Conservation (phyloP, 1,140 invertebrate genomes). For the Diabrotica undecimpunctata region DNA sequence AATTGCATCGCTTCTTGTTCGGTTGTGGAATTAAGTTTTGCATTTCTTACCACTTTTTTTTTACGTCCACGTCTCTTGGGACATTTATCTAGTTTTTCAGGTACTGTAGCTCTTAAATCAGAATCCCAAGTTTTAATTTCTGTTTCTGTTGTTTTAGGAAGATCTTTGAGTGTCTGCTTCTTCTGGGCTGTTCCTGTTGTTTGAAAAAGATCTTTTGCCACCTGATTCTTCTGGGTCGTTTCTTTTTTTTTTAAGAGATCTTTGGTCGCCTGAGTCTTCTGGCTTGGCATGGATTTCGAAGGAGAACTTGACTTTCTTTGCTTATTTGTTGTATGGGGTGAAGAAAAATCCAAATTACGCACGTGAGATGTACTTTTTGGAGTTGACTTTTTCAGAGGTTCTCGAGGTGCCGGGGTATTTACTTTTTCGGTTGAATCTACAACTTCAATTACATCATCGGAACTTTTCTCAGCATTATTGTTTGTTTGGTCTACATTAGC, state of each 20-base stretch:
- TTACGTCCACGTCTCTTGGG: background rate
- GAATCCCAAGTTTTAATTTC: constrained; percentile 21
- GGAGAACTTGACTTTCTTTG: background rate
- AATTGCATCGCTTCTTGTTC: constrained; percentile 6
- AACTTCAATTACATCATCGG: background rate
- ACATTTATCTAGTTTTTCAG: background rate
- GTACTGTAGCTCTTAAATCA: constrained; percentile 19
- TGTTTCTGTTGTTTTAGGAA: constrained; percentile 8
- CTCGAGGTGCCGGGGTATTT: background rate
- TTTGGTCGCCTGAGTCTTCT: constrained; percentile 26
- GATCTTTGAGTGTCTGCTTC: constrained; percentile 7
- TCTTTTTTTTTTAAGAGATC: constrained; percentile 17
- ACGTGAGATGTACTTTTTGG: constrained; percentile 34
- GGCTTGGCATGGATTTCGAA: background rate
- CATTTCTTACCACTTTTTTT: constrained; percentile 6
- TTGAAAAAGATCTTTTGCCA: background rate
- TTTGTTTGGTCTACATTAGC: too few relatives aligned
- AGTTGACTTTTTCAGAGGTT: constrained; percentile 16
- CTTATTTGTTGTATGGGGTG: constrained; percentile 23
- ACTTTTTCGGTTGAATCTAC: background rate
- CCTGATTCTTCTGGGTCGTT: background rate
- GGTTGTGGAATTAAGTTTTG: background rate
- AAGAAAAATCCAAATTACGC: constrained; percentile 35
- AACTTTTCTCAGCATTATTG: background rate
- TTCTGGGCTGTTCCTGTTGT: background rate